Base-by-base conservation (phyloP, 2,113 vertebrate genomes). In the Benitochromis conjunctus region DNA sequence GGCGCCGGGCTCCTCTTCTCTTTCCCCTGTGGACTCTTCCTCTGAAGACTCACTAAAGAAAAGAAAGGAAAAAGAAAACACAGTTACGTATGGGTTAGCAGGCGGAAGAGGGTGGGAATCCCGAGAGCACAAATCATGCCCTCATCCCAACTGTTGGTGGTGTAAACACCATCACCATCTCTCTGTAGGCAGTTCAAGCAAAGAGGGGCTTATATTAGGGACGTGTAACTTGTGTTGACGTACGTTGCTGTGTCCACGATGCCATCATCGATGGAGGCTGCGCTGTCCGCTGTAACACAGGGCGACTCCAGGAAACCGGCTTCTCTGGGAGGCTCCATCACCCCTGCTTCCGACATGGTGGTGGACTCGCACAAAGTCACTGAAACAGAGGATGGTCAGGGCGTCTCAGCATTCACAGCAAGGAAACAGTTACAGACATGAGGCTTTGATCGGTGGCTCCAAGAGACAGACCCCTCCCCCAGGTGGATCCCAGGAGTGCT, bases 351-450 rank as follows among this genome's bases (percentile, higher is more conserved):
- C 1, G 92, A 90, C 29, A 95, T 91, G 5, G 93, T 84, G 0
- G 85, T 84, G 46, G 96, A 76, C 60, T 97, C 96, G 80, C 96
- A 95, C 94, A 86, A 87, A 1, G 93, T 95, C 92, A 97, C 97
- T 97, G 94, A 0, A 78, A 80, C 36, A 88, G 9, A 83, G 12
- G 38, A 31, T 41, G 1, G 0, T 24, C 16, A 9, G 18, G 36
- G 5, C 0, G 18, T 2, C 2, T 84, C 41, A 84, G 38, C 1
- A 16, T 69, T 53, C 2, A 16, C 24, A 41, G 21, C 13, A 18
- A 56, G 46, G 26, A 76, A 19, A 76, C 46, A 2, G 16, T 76
- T 51, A 2, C 9, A 29, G 9, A 46, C 3, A 19, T 8, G 43
- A 46, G 43, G 43, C 13, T 46, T 54, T 21, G 53, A 21, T 54